These are phyloP conservation scores for Trissolcus japonicus DNA, from an alignment of 2,888 invertebrate species.

Conservation along the genomic window DNA sequence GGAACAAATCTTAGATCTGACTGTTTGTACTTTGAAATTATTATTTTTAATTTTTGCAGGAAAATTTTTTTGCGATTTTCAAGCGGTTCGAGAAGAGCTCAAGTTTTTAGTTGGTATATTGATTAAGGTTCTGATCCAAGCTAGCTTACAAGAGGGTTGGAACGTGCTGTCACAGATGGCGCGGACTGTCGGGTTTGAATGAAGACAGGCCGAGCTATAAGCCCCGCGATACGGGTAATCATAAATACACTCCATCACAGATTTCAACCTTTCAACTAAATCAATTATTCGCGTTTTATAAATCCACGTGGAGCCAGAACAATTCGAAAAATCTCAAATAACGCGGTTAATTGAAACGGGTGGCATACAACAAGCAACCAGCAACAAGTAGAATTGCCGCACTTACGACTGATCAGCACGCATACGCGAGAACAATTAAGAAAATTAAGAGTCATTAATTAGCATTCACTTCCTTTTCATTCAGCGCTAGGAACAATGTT, in stretches of 20 bases:
- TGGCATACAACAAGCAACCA: constrained; percentile 54
- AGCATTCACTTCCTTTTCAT: constrained; percentile 72
- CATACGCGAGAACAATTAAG: constrained; percentile 72
- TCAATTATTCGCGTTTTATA: constrained; percentile 57
- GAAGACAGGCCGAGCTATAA: no score
- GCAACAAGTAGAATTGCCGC: constrained; percentile 56
- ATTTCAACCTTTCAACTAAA: constrained; percentile 54
- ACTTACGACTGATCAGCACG: constrained; percentile 63
- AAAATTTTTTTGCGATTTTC: no score
- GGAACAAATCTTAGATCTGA: no score
- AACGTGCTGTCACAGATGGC: no score
- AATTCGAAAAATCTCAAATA: constrained; percentile 58
- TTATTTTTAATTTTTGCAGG: no score
- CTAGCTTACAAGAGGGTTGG: no score
- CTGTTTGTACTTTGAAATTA: no score
- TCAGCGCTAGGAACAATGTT: constrained; percentile 62
- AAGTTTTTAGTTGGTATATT: no score
- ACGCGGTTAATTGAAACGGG: constrained; percentile 57
- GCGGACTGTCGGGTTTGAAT: no score
- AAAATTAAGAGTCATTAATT: constrained; percentile 76
- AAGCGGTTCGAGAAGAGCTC: no score
- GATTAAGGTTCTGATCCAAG: no score
- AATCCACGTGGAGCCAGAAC: constrained; percentile 52
- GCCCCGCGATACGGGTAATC: constrained; percentile 17
- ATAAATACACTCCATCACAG: constrained; percentile 39